Conservation (phyloP, 2,797 vertebrate species). For the Pampus argenteus region DNA sequence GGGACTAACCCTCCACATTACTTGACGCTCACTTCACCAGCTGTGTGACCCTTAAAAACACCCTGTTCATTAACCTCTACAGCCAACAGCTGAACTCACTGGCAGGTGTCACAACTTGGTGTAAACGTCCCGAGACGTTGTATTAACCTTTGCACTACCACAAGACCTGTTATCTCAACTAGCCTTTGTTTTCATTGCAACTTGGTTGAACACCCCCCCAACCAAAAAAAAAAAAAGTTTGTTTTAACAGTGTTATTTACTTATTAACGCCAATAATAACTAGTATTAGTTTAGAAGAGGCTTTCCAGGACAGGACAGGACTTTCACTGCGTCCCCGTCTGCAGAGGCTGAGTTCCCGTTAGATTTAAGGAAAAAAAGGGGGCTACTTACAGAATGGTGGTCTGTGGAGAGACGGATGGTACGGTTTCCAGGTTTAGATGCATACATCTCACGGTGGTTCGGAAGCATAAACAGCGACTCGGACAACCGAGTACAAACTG, state of each 20-base stretch:
- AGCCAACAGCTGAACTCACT: slow-evolving; percentile 51
- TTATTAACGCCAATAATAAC: neutral
- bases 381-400: slow-evolving; percentile 96
- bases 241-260: neutral
- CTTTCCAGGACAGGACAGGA: no score
- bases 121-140: slow-evolving; percentile 20
- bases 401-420: slow-evolving; percentile 90
- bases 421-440: slow-evolving; percentile 95
- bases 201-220: neutral
- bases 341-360: slow-evolving; percentile 35
- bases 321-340: slow-evolving; percentile 21
- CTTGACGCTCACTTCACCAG: slow-evolving; percentile 48
- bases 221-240: neutral
- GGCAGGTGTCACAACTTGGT: slow-evolving; percentile 66
- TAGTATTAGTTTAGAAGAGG: neutral
- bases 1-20: slow-evolving; percentile 6
- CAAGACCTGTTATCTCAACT: neutral
- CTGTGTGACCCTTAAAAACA: slow-evolving; percentile 68
- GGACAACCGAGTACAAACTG: slow-evolving; percentile 85
- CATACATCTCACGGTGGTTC: slow-evolving; percentile 98
- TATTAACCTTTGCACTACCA: slow-evolving; percentile 4
- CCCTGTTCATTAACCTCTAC: slow-evolving; percentile 40
- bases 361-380: slow-evolving; percentile 4
- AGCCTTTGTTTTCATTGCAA: neutral
- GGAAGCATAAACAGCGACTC: slow-evolving; percentile 96